These are phyloP conservation scores for Tethea ocularis DNA, from an alignment of 2,888 invertebrate species.

Conservation along the genomic window DNA sequence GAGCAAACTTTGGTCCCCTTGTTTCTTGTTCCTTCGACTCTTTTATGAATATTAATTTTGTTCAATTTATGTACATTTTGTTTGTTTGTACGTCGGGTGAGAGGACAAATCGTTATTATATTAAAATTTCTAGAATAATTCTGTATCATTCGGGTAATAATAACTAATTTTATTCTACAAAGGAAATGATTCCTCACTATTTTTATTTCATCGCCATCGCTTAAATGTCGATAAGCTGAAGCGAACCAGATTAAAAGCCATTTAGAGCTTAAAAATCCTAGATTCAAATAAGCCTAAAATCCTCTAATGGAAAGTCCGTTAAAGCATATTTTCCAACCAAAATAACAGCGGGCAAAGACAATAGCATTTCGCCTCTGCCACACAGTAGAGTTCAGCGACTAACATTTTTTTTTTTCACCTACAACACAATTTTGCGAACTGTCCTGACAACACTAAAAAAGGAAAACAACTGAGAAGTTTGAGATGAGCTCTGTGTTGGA, in stretches of 20 bases:
- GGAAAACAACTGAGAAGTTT: slow-evolving; percentile 1
- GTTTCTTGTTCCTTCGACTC: background rate
- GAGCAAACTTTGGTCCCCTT: background rate
- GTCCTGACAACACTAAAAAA: slow-evolving; percentile 15
- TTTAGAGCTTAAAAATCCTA: slow-evolving; percentile 2
- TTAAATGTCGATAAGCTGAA: background rate
- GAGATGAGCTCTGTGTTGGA: background rate
- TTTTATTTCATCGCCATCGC: background rate
- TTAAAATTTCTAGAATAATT: too few relatives aligned
- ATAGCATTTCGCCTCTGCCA: background rate
- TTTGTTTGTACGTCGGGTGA: slow-evolving; percentile 8
- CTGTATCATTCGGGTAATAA: background rate
- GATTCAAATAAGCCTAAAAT: slow-evolving; percentile 1
- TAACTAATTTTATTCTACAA: too few relatives aligned
- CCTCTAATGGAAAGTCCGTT: background rate
- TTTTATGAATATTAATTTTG: slow-evolving; percentile 16
- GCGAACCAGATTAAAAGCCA: background rate
- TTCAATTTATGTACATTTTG: slow-evolving; percentile 12
- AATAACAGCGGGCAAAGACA: background rate
- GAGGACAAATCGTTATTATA: too few relatives aligned
- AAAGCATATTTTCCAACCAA: slow-evolving; percentile 1
- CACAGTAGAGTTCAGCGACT: background rate
- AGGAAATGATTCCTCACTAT: background rate
- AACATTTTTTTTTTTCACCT: background rate
- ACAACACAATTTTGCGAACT: slow-evolving; percentile 10